Evolutionary conservation across 2,797 vertebrate species (phyloP).

Genomic region (Pteronotus mesoamericanus): DNA sequence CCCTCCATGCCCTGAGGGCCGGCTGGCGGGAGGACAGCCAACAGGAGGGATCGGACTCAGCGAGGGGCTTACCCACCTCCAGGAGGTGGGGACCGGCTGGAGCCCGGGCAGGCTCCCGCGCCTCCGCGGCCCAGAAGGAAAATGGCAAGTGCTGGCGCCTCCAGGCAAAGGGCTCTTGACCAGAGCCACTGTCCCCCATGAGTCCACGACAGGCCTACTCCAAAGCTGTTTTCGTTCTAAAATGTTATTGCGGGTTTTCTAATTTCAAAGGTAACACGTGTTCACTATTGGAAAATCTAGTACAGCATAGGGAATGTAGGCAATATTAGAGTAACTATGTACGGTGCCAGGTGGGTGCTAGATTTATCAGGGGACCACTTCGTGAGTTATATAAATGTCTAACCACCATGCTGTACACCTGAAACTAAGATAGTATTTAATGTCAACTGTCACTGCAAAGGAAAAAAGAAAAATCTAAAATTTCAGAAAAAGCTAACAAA

Average conservation of each 20-base stretch:
- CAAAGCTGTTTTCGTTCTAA: neutral
- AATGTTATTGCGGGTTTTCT: neutral
- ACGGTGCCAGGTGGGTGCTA: neutral
- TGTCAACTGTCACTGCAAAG: neutral
- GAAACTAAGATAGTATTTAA: rapidly evolving
- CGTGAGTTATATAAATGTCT: neutral
- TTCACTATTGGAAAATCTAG: neutral
- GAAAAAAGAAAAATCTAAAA: neutral
- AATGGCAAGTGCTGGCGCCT: rapidly evolving
- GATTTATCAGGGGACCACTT: rapidly evolving
- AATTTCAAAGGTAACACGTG: neutral
- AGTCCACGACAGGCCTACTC: neutral
- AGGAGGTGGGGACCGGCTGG: neutral
- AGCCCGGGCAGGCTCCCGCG: rapidly evolving
- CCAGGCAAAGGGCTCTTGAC: neutral
- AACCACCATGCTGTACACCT: rapidly evolving
- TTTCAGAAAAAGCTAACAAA: neutral
- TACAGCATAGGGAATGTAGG: neutral
- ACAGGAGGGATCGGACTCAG: neutral
- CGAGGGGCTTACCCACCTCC: rapidly evolving
- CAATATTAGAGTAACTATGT: too few species aligned
- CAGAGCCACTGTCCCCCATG: rapidly evolving
- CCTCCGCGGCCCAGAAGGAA: neutral
- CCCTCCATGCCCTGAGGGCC: rapidly evolving
- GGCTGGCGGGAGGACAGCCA: neutral